These are phyloP conservation scores for Fragariocoptes setiger DNA, from an alignment of 1,140 invertebrate genomes.

Conservation along the genomic window DNA sequence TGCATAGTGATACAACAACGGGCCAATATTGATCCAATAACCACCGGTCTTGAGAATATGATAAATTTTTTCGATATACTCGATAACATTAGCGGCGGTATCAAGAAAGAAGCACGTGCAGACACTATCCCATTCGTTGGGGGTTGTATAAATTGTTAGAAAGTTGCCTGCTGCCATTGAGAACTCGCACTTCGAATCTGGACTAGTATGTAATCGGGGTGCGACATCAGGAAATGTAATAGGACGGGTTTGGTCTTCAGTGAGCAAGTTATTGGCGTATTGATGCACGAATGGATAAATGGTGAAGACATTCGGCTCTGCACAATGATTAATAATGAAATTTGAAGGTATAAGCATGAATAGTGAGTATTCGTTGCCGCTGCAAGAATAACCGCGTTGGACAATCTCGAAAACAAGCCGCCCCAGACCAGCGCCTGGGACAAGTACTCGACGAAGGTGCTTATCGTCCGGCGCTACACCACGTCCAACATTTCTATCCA, in stretches of 20 bases:
- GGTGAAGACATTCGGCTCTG: conserved; percentile 19
- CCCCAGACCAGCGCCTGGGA: conserved; percentile 76
- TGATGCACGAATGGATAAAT: conserved; percentile 81
- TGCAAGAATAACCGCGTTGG: conserved; percentile 48
- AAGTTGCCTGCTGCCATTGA: conserved; percentile 89
- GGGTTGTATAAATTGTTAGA: conserved; percentile 41
- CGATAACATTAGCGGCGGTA: conserved; percentile 77
- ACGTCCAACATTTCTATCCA: conserved; percentile 20
- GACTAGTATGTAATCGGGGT: conserved; percentile 31
- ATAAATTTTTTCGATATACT: conserved; percentile 76
- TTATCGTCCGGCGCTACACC: neutral
- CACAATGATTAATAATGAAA: conserved; percentile 62
- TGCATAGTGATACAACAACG: conserved; percentile 72
- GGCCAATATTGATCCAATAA: conserved; percentile 49
- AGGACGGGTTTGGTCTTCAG: conserved; percentile 39
- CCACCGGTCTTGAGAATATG: conserved; percentile 49
- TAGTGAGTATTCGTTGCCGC: conserved; percentile 88
- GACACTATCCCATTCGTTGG: conserved; percentile 54
- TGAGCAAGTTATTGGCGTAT: conserved; percentile 50
- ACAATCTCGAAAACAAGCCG: conserved; percentile 75
- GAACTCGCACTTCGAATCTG: conserved; percentile 34
- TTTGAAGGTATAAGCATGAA: conserved; percentile 91
- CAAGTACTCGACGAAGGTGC: conserved; percentile 33
- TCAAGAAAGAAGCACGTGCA: conserved; percentile 94
- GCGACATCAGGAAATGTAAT: conserved; percentile 67